A percentile compares a stretch with the other conserved stretches of the same genome.
phyloP scores from a whole-genome alignment of 1,140 invertebrate species.

The Monomorium pharaonis region DNA sequence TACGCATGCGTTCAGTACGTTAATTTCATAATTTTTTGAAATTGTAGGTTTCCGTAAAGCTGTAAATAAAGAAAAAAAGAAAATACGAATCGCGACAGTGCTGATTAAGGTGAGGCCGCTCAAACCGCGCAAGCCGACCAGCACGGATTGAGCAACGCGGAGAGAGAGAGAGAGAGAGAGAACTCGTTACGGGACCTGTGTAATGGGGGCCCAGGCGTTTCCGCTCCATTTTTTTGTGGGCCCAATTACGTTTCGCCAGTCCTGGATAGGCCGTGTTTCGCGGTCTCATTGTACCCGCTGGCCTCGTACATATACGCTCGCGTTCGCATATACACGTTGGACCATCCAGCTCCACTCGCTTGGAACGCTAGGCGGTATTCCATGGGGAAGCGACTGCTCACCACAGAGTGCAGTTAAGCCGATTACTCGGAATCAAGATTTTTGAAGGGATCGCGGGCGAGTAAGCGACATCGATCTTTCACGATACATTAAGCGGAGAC shows the following conservation, averaged over 20 bases:
- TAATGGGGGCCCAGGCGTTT: conserved; percentile 77
- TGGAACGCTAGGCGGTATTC: conserved; percentile 53
- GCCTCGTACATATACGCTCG: conserved; percentile 20
- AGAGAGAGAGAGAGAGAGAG: conserved; percentile 54
- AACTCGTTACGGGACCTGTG: conserved; percentile 73
- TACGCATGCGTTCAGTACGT: not conserved
- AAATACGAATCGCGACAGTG: conserved; percentile 40
- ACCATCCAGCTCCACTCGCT: conserved; percentile 52
- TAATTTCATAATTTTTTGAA: conserved; percentile 16
- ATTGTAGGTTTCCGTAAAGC: conserved; percentile 34
- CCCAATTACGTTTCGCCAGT: conserved; percentile 77
- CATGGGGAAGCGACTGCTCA: conserved; percentile 2
- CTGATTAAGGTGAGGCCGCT: conserved; percentile 74
- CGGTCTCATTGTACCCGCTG: conserved; percentile 65
- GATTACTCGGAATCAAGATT: conserved; percentile 5
- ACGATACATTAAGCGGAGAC: conserved; percentile 37
- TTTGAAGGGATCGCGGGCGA: conserved; percentile 9
- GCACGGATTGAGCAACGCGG: conserved; percentile 69
- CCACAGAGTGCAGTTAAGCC: conserved; percentile 29
- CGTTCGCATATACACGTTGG: not conserved
- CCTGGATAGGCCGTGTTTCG: conserved; percentile 71
- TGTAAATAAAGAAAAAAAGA: too few relatives aligned
- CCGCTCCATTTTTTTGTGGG: conserved; percentile 80
- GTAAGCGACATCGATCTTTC: conserved; percentile 38
- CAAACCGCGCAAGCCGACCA: conserved; percentile 60